phyloP scores from a whole-genome alignment of 1,140 invertebrate species.

The Papilio aristodemus region DNA sequence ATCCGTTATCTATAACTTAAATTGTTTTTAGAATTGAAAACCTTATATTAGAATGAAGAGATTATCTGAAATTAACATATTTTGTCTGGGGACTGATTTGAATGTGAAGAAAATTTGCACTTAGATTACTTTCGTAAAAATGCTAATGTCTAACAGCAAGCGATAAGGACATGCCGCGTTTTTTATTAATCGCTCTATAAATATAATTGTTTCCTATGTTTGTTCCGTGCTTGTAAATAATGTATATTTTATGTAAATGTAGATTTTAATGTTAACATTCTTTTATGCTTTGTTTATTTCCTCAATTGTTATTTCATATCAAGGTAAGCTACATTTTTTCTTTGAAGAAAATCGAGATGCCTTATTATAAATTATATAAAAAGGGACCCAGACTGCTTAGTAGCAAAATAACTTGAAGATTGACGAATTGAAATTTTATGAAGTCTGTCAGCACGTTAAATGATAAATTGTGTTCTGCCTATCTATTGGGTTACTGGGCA shows the following conservation, averaged over 20 bases:
- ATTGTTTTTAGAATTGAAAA: constrained; percentile 11
- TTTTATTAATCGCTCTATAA: constrained; percentile 30
- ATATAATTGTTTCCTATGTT: constrained; percentile 27
- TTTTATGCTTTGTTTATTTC: constrained; percentile 6
- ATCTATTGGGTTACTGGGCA: background rate
- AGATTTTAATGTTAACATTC: constrained; percentile 5
- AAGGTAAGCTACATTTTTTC: background rate
- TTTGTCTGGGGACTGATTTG: constrained; percentile 29
- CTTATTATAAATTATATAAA: too few species aligned
- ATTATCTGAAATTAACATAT: constrained; percentile 30
- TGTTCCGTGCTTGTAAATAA: constrained; percentile 8
- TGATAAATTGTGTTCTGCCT: too few species aligned
- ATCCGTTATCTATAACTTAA: background rate
- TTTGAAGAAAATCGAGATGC: too few species aligned
- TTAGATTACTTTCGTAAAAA: constrained; percentile 34
- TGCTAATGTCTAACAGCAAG: constrained; percentile 30
- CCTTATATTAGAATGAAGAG: constrained; percentile 18
- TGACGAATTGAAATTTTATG: too few species aligned
- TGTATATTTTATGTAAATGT: constrained; percentile 23
- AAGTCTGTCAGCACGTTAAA: too few species aligned
- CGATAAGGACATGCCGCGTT: constrained; percentile 18
- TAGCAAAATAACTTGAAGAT: too few species aligned
- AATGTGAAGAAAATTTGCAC: constrained; percentile 33
- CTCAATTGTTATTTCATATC: background rate
- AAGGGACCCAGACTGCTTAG: too few species aligned